These are phyloP conservation scores for Threskiornis aethiopicus DNA, from an alignment of 2,797 vertebrate genomes.

Conservation along the genomic window DNA sequence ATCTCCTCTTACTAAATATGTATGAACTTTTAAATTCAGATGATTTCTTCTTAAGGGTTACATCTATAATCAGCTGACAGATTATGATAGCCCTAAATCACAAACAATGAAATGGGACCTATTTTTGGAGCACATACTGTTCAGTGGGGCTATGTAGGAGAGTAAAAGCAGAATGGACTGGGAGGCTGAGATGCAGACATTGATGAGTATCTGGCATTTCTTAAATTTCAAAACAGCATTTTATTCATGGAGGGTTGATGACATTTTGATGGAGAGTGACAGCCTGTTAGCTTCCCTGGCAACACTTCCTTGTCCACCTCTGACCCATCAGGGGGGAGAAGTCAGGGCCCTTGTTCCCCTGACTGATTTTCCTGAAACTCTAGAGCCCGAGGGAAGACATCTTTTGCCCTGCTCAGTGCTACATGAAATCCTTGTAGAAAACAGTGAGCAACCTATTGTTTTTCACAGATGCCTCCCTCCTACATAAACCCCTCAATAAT, in stretches of 20 bases:
- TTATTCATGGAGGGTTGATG: not conserved
- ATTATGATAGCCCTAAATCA: not conserved
- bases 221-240: not conserved
- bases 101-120: not conserved
- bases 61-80: not conserved
- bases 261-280: not conserved
- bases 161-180: not conserved
- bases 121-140: not conserved
- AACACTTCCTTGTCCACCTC: not conserved
- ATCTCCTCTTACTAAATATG: not conserved
- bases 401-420: not conserved
- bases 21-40: not conserved
- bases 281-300: not conserved
- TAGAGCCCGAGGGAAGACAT: not conserved
- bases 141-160: not conserved
- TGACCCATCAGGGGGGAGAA: not conserved
- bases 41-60: not conserved
- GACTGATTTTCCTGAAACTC: not conserved
- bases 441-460: not conserved
- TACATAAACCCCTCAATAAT: not conserved
- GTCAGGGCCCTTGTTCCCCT: not conserved
- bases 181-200: not conserved
- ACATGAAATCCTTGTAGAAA: not conserved
- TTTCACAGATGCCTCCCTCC: not conserved
- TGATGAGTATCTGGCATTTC: not conserved